These are phyloP conservation scores for Cistogaster globosa DNA, from an alignment of 2,888 invertebrate genomes.

Conservation along the genomic window DNA sequence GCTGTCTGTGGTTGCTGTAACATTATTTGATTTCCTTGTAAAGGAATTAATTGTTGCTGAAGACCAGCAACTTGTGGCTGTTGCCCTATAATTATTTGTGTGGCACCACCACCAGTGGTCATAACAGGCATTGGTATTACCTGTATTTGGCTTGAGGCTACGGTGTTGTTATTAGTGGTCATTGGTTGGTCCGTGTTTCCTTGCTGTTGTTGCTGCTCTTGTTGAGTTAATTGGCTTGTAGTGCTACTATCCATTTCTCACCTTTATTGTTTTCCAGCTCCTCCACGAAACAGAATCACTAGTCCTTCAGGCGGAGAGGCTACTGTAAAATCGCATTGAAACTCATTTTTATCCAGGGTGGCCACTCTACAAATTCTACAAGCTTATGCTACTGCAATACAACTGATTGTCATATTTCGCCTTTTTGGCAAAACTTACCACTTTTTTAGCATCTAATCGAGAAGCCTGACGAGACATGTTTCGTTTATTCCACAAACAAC, in stretches of 20 bases:
- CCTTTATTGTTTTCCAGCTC: slow-evolving; percentile 38
- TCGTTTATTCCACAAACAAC: slow-evolving; percentile 16
- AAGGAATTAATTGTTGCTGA: slow-evolving; percentile 79
- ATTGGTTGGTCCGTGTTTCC: slow-evolving; percentile 65
- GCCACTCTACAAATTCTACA: slow-evolving; percentile 76
- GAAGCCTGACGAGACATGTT: slow-evolving; percentile 82
- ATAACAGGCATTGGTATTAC: slow-evolving; percentile 82
- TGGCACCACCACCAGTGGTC: slow-evolving; percentile 74
- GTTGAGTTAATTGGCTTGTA: slow-evolving; percentile 59
- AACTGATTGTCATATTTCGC: slow-evolving; percentile 48
- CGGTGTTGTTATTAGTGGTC: slow-evolving; percentile 37
- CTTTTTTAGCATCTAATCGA: slow-evolving; percentile 82
- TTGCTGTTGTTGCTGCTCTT: slow-evolving; percentile 70
- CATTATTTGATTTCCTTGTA: slow-evolving; percentile 82
- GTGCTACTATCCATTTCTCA: slow-evolving; percentile 74
- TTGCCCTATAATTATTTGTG: slow-evolving; percentile 82
- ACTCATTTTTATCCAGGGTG: slow-evolving; percentile 79
- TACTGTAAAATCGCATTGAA: slow-evolving; percentile 83
- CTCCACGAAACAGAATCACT: slow-evolving; percentile 66
- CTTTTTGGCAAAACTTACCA: slow-evolving; percentile 79
- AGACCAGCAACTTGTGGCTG: slow-evolving; percentile 74
- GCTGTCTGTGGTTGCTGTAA: slow-evolving; percentile 79
- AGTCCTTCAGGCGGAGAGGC: slow-evolving; percentile 72
- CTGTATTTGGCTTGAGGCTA: slow-evolving; percentile 76
- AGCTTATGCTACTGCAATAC: slow-evolving; percentile 53